Base-by-base conservation (phyloP, 2,113 vertebrate genomes). In the Grallaria varia region DNA sequence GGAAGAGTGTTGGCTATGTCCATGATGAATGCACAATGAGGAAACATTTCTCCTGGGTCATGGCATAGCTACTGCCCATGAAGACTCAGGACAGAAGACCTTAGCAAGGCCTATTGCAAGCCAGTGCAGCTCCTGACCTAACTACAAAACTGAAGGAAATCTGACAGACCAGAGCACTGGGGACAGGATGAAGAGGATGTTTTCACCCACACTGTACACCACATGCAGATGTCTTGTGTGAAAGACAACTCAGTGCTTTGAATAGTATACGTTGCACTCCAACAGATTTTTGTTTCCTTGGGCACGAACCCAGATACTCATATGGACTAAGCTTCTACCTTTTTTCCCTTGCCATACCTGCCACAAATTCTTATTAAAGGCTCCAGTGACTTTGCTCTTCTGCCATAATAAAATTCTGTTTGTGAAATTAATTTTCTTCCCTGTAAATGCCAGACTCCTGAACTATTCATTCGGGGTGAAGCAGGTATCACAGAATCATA, bases 1-100 rank as follows among this genome's bases (percentile, higher is more conserved):
- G 22, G 24, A 45, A 58, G 12, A 28, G 16, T 75, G 24, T 24
- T 45, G 40, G 8, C 1, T 2, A 17, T 1, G 5, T 30, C 49
- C 6, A 0, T 22, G 16, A 5, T 33, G 50, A 42, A 37, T 9
- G 67, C n/a, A n/a, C n/a, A 50, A 45, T 5, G 22, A 37, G 31
- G 19, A 66, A 76, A 83, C 0, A 0, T 55, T 77, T 15, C 17
- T 15, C 3, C 1, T 31, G 53, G 18, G 14, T 35, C 20, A 71
- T 2, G 2, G 13, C 1, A 1, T 35, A 31, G 47, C 30, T 50
- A 18, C 14, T 16, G 37, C 15, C 22, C 0, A 0, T 63, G 75
- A 86, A 71, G 55, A 33, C 2, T 4, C 24, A 42, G 12, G 18
- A 25, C 30, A 50, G 37, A 13, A 47, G 33, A 47, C 18, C 4